Evolutionary conservation across 2,888 invertebrate genomes (phyloP), one percentile per base, ranked within the genome.

Genomic region (Cheilosia scutellata): DNA sequence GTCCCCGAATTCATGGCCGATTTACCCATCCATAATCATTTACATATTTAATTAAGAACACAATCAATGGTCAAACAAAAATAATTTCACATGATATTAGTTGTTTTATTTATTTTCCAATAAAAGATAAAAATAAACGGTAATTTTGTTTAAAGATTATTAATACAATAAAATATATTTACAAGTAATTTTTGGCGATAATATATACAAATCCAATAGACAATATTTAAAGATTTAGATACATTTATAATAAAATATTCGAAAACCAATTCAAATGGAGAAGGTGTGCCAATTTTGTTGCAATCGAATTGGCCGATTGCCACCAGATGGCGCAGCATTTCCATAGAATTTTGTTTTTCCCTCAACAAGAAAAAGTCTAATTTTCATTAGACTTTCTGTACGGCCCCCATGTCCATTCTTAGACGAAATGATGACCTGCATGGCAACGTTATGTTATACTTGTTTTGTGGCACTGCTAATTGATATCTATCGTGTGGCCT

Each of bases 401-500:
- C 53, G 74, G 82, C 63, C 55, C 86, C 82, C 63, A 82, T 78
- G 63, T 87, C 86, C 82, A 87, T 70, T 88, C 76, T 89, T 57
- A 91, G 88, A 87, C 91, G 91, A 88, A 92, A 89, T 74, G 92
- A 92, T 80, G 92, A 92, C 89, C 92, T 91, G 88, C 92, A 92
- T 91, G 92, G 92, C 90, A 92, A 90, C 90, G 90, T 90, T 88
- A 92, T 91, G 89, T 91, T 90, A 88, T 92, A 92, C 89, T 92
- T 92, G 86, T 90, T 90, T 87, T 90, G 90, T 87, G 90, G 89
- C 88, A 90, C 91, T 75, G 91, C 89, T 77, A 93, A 82, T 84
- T 90, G 90, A 79, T 93, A 93, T 65, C 91, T 90, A 87, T 95
- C 94, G 87, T 93, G 93, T 27, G 95, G 95, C 31, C 93, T 91